A percentile compares a stretch with the other conserved stretches of the same genome.
phyloP scores from a whole-genome alignment of 2,888 invertebrate genomes.

The Thalpophila matura region DNA sequence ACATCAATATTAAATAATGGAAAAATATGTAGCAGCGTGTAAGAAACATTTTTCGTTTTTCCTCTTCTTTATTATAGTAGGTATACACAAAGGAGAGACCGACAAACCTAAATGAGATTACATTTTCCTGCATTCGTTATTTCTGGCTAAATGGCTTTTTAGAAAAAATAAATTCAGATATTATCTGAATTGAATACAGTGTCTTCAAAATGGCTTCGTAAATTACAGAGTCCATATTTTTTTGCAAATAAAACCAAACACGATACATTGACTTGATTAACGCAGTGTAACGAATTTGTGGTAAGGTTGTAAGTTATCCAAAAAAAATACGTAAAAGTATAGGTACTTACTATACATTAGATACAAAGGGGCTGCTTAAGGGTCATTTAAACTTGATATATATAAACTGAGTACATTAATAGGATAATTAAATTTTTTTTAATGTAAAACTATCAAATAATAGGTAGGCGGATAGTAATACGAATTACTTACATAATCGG shows the following conservation, averaged over 20 bases:
- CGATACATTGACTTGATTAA: slow-evolving; percentile 54
- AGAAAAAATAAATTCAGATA: slow-evolving; percentile 16
- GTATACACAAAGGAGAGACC: slow-evolving; percentile 22
- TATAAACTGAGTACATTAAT: slow-evolving; percentile 32
- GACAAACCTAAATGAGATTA: slow-evolving; percentile 46
- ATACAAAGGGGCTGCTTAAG: slow-evolving; percentile 11
- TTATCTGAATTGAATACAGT: slow-evolving; percentile 22
- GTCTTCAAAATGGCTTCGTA: slow-evolving; percentile 26
- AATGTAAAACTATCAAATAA: no score
- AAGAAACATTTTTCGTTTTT: slow-evolving; percentile 38
- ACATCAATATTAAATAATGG: slow-evolving; percentile 45
- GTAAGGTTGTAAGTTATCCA: slow-evolving; percentile 25
- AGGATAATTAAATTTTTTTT: no score
- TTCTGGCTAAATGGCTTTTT: slow-evolving; percentile 29
- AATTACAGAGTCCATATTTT: slow-evolving; percentile 20
- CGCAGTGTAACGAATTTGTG: slow-evolving; percentile 41
- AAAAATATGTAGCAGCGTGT: slow-evolving; percentile 28
- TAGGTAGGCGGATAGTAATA: no score
- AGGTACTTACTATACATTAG: no score
- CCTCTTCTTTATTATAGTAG: slow-evolving; percentile 1
- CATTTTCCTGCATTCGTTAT: slow-evolving; percentile 33
- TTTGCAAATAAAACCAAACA: slow-evolving; percentile 44
- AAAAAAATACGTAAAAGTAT: slow-evolving; percentile 38
- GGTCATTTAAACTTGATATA: slow-evolving; percentile 36
- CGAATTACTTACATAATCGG: no score